Base-by-base conservation (phyloP, 2,797 vertebrate species). In the Corythornis leucogaster region DNA sequence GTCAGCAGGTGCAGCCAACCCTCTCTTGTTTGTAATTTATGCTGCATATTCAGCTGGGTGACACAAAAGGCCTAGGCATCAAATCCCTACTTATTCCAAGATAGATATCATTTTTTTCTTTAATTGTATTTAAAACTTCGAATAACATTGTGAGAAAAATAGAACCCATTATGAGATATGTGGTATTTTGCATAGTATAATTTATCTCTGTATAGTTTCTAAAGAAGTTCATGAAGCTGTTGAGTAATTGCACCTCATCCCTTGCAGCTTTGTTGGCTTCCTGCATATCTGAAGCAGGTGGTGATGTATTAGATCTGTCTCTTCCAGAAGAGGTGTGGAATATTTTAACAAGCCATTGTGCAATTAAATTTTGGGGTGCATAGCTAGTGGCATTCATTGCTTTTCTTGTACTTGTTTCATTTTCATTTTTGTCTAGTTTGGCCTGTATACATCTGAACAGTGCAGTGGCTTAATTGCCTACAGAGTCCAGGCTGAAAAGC, bases 141-240 rank as follows among this genome's bases (percentile, higher is more conserved):
- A 84, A 46, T 79, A 81, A 43, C 8, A 31, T 66, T 68, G 6
- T 67, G 22, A 74, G 78, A 66, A 73, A 90, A 90, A 58, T 4
- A 84, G 48, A 80, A 67, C 28, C 31, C 57, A 22, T 26, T 86
- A 84, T 63, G 67, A 80, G 30, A 17, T 63, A 38, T 1, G 1
- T 55, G 35, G 40, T 63, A 33, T 63, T 81, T 42, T 75, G 8
- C 62, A 14, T 48, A 31, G 24, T 61, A 18, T 66, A 51, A 85
- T 85, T 87, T 74, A 82, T 89, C 54, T 71, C 28, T 50, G 9
- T 68, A n/a, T 57, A 46, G 30, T 85, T 87, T 75, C 66, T 83
- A 15, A 73, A 53, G 48, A 68, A 94, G 62, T 57, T 89, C 85
- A 93, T 78, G 80, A 89, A 92, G 33, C 66, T 91, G 68, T 43